Percentiles rank a stretch among this genome's conserved stretches.
These are phyloP conservation scores for Solenodon paradoxus DNA, from an alignment of 2,113 vertebrate species.

Conservation along the genomic window DNA sequence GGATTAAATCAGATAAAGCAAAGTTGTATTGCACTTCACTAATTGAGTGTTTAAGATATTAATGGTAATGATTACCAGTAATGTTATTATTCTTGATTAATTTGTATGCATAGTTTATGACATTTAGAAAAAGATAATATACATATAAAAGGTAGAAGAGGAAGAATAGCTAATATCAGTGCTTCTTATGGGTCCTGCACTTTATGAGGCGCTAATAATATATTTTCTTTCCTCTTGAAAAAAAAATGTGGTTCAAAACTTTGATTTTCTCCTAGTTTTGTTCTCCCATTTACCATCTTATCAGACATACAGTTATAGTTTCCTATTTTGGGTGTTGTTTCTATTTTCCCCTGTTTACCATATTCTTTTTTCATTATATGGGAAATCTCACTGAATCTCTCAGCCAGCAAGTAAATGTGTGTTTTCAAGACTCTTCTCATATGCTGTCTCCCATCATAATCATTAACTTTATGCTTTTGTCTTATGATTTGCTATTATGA, in stretches of 20 bases:
- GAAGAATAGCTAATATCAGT: background rate
- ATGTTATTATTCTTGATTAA: background rate
- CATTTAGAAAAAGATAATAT: background rate
- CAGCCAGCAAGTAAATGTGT: background rate
- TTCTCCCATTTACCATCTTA: background rate
- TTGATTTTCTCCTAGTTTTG: background rate
- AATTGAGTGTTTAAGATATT: background rate
- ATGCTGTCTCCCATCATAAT: background rate
- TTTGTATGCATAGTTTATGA: background rate
- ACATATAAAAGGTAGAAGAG: background rate
- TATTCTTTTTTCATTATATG: background rate
- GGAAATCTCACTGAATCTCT: background rate
- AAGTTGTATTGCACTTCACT: background rate
- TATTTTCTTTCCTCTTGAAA: background rate
- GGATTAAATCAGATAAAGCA: background rate
- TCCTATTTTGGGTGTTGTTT: background rate
- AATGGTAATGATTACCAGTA: background rate
- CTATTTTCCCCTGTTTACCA: background rate
- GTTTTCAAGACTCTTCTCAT: background rate
- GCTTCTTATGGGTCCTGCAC: background rate
- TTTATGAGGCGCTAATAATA: background rate
- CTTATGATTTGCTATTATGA: background rate
- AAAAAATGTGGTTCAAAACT: background rate
- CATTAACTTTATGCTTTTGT: background rate
- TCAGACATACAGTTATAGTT: background rate